Conservation (phyloP, 2,888 invertebrate species). For the Sarcophaga rosellei region DNA sequence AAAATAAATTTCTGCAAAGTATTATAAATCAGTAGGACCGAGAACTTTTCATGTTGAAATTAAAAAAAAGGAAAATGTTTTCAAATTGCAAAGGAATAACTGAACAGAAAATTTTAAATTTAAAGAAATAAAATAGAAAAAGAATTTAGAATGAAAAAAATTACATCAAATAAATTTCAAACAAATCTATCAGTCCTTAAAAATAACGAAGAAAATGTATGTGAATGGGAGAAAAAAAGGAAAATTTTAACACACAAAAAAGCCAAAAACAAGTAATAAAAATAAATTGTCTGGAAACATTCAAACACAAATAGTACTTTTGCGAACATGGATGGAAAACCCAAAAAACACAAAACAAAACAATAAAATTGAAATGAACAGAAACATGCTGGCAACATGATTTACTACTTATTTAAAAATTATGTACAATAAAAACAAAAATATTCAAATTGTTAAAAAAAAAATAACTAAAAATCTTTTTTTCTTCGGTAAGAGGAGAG, state of each 20-base stretch:
- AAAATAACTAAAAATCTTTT: not conserved
- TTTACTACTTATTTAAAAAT: constrained; percentile 43
- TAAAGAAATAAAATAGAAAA: not conserved
- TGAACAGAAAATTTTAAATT: not conserved
- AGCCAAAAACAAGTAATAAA: not conserved
- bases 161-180: constrained; percentile 43
- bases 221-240: not conserved
- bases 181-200: constrained; percentile 39
- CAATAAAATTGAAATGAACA: too few relatives aligned
- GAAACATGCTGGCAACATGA: constrained; percentile 7
- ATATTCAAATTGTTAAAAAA: not conserved
- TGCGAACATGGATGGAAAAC: not conserved
- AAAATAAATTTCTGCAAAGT: not conserved
- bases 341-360: not conserved
- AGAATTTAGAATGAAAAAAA: constrained; percentile 17
- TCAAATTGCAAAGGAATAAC: not conserved
- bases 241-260: constrained; percentile 22
- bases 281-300: constrained; percentile 44
- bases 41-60: constrained; percentile 32
- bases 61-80: constrained; percentile 29
- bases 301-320: constrained; percentile 14
- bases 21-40: constrained; percentile 22
- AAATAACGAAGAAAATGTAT: not conserved
- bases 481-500: too few relatives aligned
- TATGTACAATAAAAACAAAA: not conserved